A percentile compares a stretch with the other conserved stretches of the same genome.
These are phyloP conservation scores for Eupsittula cactorum DNA, from an alignment of 2,113 vertebrate genomes.

Conservation along the genomic window DNA sequence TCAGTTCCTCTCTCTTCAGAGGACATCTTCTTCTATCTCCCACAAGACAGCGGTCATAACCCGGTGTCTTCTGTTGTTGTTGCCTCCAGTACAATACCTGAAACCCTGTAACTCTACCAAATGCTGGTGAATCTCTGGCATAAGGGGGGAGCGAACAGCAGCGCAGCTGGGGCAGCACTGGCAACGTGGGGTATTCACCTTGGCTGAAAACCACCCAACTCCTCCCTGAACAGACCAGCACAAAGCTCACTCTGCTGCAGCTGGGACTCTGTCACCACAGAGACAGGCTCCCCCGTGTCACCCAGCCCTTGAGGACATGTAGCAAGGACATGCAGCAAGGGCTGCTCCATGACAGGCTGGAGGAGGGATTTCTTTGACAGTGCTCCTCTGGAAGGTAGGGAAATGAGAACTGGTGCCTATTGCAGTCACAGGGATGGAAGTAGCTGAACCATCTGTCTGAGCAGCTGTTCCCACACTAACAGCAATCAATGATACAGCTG, in stretches of 20 bases:
- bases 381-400: neutral
- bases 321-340: neutral
- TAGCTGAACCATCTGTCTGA: neutral
- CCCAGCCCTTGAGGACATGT: neutral
- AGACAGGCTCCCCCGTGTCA: neutral
- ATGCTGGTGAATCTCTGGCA: neutral
- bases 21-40: neutral
- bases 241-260: neutral
- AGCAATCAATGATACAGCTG: neutral
- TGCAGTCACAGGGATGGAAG: neutral
- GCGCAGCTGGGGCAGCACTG: neutral
- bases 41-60: neutral
- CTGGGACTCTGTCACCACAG: neutral
- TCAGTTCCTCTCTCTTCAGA: neutral
- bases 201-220: neutral
- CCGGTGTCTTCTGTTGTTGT: neutral
- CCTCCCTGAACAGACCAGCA: neutral
- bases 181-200: neutral
- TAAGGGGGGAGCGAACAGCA: neutral
- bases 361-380: neutral
- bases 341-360: neutral
- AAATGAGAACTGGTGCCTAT: neutral
- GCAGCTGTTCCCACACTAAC: neutral
- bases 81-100: accelerated
- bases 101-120: neutral